Evolutionary conservation across 2,113 vertebrate genomes (phyloP), one percentile per base, ranked within the genome.

Genomic region (Capra hircus): DNA sequence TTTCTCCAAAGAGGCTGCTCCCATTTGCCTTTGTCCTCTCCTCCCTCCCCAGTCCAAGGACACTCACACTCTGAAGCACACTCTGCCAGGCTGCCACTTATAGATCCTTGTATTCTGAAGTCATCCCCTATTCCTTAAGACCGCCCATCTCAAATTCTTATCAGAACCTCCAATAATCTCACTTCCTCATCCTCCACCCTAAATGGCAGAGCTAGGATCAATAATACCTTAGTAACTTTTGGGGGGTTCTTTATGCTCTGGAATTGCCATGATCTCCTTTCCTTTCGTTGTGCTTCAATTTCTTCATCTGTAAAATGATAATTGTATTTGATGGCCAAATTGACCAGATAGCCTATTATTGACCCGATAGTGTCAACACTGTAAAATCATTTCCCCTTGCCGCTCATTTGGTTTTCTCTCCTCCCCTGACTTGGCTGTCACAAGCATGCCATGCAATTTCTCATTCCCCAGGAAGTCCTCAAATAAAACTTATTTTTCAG

Each of bases 391-490:
- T 85, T 92, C 40, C 21, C 36, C 10, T 74, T 43, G 11, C 3
- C 15, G 6, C 23, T 88, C 10, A 5, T 90, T 87, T 91, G n/a
- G 87, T 84, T 96, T 97, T 67, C 71, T 91, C 5, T 93, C 48
- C 53, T 82, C 43, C 62, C 1, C 91, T 93, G 48, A 86, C 67
- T 91, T 67, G 94, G 62, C 93, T 96, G 91, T 97, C 78, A 96
- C 2, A 71, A 74, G 43, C 67, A 28, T 36, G 57, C 48, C 12
- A 13, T 55, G 33, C 36, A 50, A 93, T 94, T 97, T 97, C 78
- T 89, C 78, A 90, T 89, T 94, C 89, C 33, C 48, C 93, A 97
- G 96, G 96, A 97, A 96, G 84, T 94, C 91, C 50, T 96, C 74
- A 96, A 95, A 96, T 89, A 96, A 94, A 87, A 25, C 78, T 86